Conservation (phyloP, 2,113 vertebrate genomes). For the Indicator indicator region DNA sequence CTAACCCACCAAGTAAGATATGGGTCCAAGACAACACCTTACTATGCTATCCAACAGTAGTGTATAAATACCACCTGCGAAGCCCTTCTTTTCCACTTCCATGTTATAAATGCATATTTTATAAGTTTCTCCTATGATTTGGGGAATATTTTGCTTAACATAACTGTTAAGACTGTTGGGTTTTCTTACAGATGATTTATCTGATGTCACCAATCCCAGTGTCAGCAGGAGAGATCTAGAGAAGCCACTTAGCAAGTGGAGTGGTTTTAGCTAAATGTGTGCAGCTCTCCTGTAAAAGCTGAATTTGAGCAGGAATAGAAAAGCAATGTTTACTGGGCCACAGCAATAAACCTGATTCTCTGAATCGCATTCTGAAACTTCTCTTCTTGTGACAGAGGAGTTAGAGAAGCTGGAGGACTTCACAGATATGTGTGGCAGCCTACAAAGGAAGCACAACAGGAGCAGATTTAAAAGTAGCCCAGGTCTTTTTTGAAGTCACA, state of each 20-base stretch:
- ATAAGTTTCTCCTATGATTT: background rate
- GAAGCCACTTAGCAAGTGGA: background rate
- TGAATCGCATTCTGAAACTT: background rate
- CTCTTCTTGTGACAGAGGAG: background rate
- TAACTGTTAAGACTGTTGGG: background rate
- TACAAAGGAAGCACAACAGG: background rate
- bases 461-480: background rate
- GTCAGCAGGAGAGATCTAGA: background rate
- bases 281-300: background rate
- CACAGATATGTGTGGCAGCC: background rate
- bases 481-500: background rate
- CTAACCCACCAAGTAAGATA: background rate
- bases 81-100: background rate
- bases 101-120: background rate
- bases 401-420: accelerated
- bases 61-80: background rate
- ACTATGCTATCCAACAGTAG: background rate
- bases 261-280: background rate
- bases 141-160: background rate
- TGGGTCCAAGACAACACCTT: background rate
- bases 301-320: background rate
- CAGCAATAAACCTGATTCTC: background rate
- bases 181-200: background rate
- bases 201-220: accelerated
- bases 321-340: background rate